These are phyloP conservation scores for Sialis lutaria DNA, from an alignment of 2,888 invertebrate species.

Conservation along the genomic window DNA sequence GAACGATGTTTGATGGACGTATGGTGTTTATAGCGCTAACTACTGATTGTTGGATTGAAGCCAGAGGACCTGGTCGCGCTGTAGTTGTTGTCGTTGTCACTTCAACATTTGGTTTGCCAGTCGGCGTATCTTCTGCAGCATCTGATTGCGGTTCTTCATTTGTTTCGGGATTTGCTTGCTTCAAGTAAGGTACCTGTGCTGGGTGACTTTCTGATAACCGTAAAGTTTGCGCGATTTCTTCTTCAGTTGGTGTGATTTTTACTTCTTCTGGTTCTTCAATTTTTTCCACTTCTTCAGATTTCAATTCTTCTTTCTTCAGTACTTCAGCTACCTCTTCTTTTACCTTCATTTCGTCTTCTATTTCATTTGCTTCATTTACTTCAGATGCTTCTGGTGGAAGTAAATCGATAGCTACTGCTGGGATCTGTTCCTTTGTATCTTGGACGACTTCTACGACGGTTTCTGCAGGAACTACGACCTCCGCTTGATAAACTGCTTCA, in stretches of 20 bases:
- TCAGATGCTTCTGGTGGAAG: too few relatives aligned
- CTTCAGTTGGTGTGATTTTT: neutral
- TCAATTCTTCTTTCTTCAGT: constrained; percentile 1
- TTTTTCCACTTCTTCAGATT: neutral
- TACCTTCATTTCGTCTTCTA: neutral
- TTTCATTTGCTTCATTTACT: neutral
- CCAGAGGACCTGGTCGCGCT: neutral
- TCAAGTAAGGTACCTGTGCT: constrained; percentile 2
- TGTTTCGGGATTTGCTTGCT: neutral
- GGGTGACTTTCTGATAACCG: constrained; percentile 2
- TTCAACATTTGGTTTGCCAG: neutral
- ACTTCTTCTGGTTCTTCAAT: neutral
- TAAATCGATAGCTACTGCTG: too few relatives aligned
- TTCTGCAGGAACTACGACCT: neutral
- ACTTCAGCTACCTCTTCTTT: neutral
- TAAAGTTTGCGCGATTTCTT: neutral
- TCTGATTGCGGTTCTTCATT: neutral
- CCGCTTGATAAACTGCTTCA: neutral
- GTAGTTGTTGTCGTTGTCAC: neutral
- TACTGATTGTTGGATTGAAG: neutral
- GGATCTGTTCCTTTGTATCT: neutral
- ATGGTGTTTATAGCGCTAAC: constrained; percentile 2
- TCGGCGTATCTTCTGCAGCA: neutral
- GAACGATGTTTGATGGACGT: neutral
- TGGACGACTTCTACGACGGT: neutral